Base-by-base conservation (phyloP, 37 sponge, comb jelly and placozoan genomes). In the Crambe crambe region DNA sequence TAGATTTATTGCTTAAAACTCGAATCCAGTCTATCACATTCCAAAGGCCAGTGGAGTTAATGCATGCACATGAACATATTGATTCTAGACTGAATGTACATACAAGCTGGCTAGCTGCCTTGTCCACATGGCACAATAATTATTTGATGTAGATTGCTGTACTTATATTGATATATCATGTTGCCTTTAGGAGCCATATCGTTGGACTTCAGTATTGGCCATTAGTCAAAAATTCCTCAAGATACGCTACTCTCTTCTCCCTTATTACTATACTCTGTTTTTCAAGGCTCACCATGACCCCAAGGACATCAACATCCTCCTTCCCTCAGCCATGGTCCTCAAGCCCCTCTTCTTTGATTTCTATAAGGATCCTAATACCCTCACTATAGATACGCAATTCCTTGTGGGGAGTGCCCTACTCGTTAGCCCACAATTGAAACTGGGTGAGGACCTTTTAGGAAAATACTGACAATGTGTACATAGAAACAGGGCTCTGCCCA, bases 311-410 rank as follows among this genome's bases (percentile, higher is more conserved):
- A 25, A 26, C 18, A 36, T 40, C 37, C 29, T 44, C 8, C 91
- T 88, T 47, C 27, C 95, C n/a, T 83, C 89, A 25, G 80, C 89
- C 42, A 85, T 88, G 42, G 35, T 75, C 31, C 41, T 63, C 42
- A 79, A 88, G 63, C 93, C 96, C 15, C 72, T 96, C 40, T 96
- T 96, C 83, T 96, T 96, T 75, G 90, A 92, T 72, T 96, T 96
- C 44, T 82, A 87, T 3, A 61, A 35, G 15, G 96, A 96, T 68
- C 2, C 32, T 1, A 83, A 76, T 18, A 83, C 96, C 9, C 79
- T 73, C 51, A 23, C 34, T 27, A 89, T 92, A 67, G 90, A 96
- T 58, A 60, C 43, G 39, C 96, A 96, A 85, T 96, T 96, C 70
- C 23, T 96, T 78, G 80, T 96, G n/a, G 96, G 96, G 12, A 71